These are phyloP conservation scores for Trichogramma pretiosum DNA, from an alignment of 1,140 invertebrate species.

Conservation along the genomic window DNA sequence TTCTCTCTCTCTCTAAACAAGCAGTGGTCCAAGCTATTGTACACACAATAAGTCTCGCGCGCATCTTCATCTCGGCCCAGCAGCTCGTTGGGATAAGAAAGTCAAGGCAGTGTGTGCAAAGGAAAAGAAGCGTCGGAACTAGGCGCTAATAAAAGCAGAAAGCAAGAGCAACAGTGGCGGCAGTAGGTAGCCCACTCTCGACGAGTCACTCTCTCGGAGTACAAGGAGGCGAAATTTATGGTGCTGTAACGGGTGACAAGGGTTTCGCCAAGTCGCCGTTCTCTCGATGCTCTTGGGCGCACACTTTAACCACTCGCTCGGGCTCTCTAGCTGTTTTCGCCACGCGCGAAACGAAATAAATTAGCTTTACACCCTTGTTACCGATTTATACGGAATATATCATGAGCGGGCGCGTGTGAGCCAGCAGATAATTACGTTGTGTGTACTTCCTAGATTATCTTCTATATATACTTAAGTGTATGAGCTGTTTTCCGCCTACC, in stretches of 20 bases:
- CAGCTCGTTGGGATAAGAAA: not conserved
- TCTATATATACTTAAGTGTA: too few species aligned
- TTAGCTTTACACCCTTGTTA: slow-evolving; percentile 31
- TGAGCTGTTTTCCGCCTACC: not conserved
- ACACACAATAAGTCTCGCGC: not conserved
- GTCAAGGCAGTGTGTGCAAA: too few species aligned
- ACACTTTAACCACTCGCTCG: slow-evolving; percentile 28
- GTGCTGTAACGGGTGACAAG: slow-evolving; percentile 46
- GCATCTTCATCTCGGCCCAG: not conserved
- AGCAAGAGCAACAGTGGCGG: too few species aligned
- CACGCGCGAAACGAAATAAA: slow-evolving; percentile 41
- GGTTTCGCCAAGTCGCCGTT: slow-evolving; percentile 47
- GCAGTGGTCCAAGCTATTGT: too few species aligned
- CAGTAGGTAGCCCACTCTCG: too few species aligned
- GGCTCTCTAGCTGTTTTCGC: too few species aligned
- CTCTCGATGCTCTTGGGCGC: too few species aligned
- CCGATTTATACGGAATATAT: slow-evolving; percentile 9
- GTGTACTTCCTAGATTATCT: too few species aligned
- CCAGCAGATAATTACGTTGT: slow-evolving; percentile 14
- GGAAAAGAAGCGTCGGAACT: too few species aligned
- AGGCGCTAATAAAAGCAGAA: too few species aligned
- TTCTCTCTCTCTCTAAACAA: too few species aligned
- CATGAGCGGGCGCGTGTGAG: not conserved
- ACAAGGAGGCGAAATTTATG: slow-evolving; percentile 46
- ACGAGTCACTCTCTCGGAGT: too few species aligned